A percentile compares a stretch with the other conserved stretches of the same genome.
These are phyloP conservation scores for Spodoptera littoralis DNA, from an alignment of 2,888 invertebrate genomes.

Conservation along the genomic window DNA sequence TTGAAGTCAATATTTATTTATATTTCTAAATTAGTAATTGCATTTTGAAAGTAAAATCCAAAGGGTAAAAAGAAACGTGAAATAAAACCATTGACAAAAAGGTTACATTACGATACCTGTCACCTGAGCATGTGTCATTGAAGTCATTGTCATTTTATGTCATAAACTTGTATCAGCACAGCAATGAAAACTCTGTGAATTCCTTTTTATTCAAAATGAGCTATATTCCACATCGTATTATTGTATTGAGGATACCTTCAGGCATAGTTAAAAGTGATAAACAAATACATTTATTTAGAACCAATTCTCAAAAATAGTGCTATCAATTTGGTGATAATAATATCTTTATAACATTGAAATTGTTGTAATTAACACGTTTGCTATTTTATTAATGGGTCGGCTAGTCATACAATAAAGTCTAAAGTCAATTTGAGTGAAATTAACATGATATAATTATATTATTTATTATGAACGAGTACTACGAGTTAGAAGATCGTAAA, in stretches of 20 bases:
- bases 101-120: too few species aligned
- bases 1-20: too few species aligned
- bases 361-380: slow-evolving; percentile 24
- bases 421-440: slow-evolving; percentile 41
- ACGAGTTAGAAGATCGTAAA: slow-evolving; percentile 82
- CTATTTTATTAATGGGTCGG: slow-evolving; percentile 23
- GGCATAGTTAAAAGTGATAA: slow-evolving; percentile 21
- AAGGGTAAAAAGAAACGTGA: too few species aligned
- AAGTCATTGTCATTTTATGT: neutral
- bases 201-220: slow-evolving; percentile 57
- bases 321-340: slow-evolving; percentile 18
- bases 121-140: too few species aligned
- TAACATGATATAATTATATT: slow-evolving; percentile 54
- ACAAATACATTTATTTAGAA: slow-evolving; percentile 19
- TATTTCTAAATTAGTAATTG: too few species aligned
- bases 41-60: too few species aligned
- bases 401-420: slow-evolving; percentile 41
- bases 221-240: slow-evolving; percentile 40
- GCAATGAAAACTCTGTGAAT: slow-evolving; percentile 33
- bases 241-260: slow-evolving; percentile 28
- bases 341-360: slow-evolving; percentile 2
- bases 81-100: too few species aligned
- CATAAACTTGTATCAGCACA: slow-evolving; percentile 6
- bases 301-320: slow-evolving; percentile 21
- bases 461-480: slow-evolving; percentile 82